phyloP scores from a whole-genome alignment of 2,797 vertebrate genomes.

The Petrocephalus schoutedeni region DNA sequence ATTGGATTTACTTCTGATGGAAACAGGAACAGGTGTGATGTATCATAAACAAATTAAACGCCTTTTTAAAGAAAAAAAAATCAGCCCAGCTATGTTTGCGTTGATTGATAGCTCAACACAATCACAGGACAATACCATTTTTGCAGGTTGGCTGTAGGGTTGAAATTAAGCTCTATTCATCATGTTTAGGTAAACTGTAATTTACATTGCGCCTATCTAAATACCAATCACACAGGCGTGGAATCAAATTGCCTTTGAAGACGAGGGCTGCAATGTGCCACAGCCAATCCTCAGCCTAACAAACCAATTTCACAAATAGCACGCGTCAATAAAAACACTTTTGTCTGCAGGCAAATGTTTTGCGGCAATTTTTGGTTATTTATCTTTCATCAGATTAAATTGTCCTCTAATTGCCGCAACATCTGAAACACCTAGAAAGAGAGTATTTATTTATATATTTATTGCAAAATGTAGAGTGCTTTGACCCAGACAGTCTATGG shows the following conservation, averaged over 20 bases:
- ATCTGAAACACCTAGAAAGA: background rate
- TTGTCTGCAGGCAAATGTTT: slow-evolving; percentile 38
- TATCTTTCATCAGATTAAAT: slow-evolving; percentile 50
- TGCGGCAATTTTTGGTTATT: slow-evolving; percentile 31
- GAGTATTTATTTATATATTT: background rate
- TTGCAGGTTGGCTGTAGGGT: slow-evolving; percentile 17
- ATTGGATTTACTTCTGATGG: background rate
- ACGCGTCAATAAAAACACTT: background rate
- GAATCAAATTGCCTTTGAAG: slow-evolving; percentile 63
- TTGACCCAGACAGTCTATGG: background rate
- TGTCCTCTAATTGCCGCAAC: slow-evolving; percentile 50
- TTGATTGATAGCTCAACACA: slow-evolving; percentile 47
- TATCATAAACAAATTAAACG: background rate
- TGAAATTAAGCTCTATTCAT: slow-evolving; percentile 46
- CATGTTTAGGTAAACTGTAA: slow-evolving; percentile 49
- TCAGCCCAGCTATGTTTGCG: background rate
- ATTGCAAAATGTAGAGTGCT: background rate
- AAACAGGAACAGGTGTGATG: background rate
- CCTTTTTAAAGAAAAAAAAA: background rate
- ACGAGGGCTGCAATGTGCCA: slow-evolving; percentile 50
- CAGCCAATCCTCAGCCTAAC: slow-evolving; percentile 61
- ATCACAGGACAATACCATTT: slow-evolving; percentile 45
- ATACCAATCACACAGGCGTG: slow-evolving; percentile 55
- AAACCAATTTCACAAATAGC: slow-evolving; percentile 44
- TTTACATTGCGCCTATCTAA: slow-evolving; percentile 52